Evolutionary conservation across 1,140 invertebrate species (phyloP).

Genomic region (Aricia agestis): DNA sequence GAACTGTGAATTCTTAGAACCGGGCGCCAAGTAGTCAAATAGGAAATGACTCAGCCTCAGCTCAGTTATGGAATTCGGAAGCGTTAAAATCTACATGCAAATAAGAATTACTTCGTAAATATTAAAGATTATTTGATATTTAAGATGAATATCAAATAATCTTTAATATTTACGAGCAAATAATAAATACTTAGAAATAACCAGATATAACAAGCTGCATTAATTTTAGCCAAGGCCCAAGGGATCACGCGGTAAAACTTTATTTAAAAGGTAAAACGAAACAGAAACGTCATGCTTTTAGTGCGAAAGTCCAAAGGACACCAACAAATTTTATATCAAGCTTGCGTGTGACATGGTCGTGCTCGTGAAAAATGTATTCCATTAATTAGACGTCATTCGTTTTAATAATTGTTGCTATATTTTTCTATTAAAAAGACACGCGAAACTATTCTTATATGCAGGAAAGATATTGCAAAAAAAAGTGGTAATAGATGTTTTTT

Average conservation of each 20-base stretch:
- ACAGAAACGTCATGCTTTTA: not conserved
- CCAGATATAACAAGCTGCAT: not conserved
- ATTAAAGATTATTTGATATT: too few species aligned
- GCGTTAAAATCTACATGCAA: too few species aligned
- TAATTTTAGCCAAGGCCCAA: not conserved
- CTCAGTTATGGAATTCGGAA: too few species aligned
- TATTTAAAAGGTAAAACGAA: not conserved
- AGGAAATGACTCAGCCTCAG: too few species aligned
- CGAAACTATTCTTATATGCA: not conserved
- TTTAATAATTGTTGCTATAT: not conserved
- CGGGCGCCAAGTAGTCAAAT: too few species aligned
- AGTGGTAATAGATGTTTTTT: not conserved
- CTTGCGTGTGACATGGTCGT: not conserved
- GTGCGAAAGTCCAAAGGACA: not conserved
- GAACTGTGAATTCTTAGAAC: too few species aligned
- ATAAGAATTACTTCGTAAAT: too few species aligned
- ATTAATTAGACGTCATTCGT: not conserved
- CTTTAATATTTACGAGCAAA: too few species aligned
- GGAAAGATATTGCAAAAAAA: not conserved
- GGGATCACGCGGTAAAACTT: not conserved
- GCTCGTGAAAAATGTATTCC: slow-evolving; percentile 8
- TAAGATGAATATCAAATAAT: too few species aligned
- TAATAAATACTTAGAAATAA: too few species aligned
- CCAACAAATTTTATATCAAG: not conserved
- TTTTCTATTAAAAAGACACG: not conserved